These are phyloP conservation scores for Helarctos malayanus DNA, from an alignment of 2,797 vertebrate genomes.

Conservation along the genomic window DNA sequence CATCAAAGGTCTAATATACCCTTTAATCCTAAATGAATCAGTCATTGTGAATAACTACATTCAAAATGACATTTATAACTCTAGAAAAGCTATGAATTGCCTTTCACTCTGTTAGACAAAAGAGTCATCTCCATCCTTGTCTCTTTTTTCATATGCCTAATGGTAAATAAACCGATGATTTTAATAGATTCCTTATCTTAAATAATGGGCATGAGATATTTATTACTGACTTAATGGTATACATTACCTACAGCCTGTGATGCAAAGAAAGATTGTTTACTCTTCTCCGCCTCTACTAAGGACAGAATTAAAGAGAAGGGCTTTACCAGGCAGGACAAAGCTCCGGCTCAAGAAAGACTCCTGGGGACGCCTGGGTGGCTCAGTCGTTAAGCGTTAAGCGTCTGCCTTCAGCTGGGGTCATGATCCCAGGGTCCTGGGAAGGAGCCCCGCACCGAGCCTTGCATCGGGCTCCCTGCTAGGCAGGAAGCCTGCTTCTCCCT, in stretches of 20 bases:
- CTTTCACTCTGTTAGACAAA: constrained; percentile 45
- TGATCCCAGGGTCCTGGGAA: no score
- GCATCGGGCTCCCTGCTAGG: no score
- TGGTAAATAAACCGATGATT: constrained; percentile 6
- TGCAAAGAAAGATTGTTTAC: constrained; percentile 38
- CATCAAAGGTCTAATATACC: background rate
- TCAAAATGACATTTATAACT: constrained; percentile 42
- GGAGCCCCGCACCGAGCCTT: no score
- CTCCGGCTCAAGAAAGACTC: background rate
- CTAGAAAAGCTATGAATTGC: constrained; percentile 42
- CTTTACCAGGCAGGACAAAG: background rate
- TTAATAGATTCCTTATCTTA: constrained; percentile 8
- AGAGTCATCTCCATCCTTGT: constrained; percentile 17
- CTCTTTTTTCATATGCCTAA: background rate
- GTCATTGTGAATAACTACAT: constrained; percentile 17
- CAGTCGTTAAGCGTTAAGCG: no score
- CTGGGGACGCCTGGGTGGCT: background rate
- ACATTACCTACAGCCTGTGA: background rate
- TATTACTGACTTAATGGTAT: background rate
- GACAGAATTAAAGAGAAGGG: constrained; percentile 16
- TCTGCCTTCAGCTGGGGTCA: no score
- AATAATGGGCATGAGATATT: background rate
- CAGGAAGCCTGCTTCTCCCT: no score
- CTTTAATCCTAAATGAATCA: constrained; percentile 65
- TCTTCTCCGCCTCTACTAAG: background rate